These are phyloP conservation scores for Heliconius himera DNA, from an alignment of 1,140 invertebrate species.

Conservation along the genomic window DNA sequence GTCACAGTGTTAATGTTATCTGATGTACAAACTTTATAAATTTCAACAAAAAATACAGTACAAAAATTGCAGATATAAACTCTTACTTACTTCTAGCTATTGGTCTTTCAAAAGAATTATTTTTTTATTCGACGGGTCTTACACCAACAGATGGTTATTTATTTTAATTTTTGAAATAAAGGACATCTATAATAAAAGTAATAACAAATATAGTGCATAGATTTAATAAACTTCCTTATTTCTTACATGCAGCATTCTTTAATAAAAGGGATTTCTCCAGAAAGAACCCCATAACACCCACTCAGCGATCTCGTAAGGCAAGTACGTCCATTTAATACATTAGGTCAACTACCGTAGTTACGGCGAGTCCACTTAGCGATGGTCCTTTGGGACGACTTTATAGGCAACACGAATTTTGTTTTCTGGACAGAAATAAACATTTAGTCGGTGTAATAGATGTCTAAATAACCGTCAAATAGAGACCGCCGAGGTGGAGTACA, in stretches of 20 bases:
- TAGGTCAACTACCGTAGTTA: slow-evolving; percentile 24
- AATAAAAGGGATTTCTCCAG: not conserved
- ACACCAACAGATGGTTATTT: too few species aligned
- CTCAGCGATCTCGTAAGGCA: not conserved
- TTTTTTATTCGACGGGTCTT: too few species aligned
- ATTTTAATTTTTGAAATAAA: too few species aligned
- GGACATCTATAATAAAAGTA: not conserved
- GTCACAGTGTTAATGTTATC: too few species aligned
- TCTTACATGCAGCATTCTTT: not conserved
- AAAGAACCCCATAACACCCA: not conserved
- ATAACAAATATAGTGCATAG: not conserved
- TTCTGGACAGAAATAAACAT: not conserved
- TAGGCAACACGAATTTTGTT: not conserved
- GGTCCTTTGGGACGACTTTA: slow-evolving; percentile 19
- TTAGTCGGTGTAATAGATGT: slow-evolving; percentile 1
- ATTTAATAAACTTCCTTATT: not conserved
- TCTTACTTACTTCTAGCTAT: too few species aligned
- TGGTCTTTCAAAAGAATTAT: too few species aligned
- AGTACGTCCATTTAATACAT: slow-evolving; percentile 20
- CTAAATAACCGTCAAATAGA: not conserved
- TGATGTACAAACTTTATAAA: too few species aligned
- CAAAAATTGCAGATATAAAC: too few species aligned
- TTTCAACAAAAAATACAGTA: too few species aligned
- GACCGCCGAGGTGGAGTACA: too few species aligned
- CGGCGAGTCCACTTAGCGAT: slow-evolving; percentile 23